Evolutionary conservation across 2,888 invertebrate species (phyloP).

Genomic region (Platycheirus rosarum): DNA sequence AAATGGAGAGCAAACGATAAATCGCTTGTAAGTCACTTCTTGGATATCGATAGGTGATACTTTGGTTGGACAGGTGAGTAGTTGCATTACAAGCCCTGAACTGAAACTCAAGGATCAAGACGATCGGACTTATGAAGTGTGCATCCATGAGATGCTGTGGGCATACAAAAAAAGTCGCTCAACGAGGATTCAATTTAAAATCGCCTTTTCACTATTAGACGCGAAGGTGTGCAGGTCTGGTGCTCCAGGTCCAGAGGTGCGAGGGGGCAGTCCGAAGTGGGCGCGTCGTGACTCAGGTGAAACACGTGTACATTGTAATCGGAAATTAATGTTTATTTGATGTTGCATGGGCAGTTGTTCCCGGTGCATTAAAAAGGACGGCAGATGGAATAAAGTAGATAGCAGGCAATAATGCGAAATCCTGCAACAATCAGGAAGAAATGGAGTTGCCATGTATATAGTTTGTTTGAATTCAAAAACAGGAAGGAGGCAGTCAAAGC

Average conservation of each 20-base stretch:
- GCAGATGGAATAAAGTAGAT: constrained; percentile 52
- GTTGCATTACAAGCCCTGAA: constrained; percentile 28
- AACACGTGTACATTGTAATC: constrained; percentile 69
- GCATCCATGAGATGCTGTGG: constrained; percentile 31
- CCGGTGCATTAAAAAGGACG: constrained; percentile 21
- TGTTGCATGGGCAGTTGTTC: constrained; percentile 61
- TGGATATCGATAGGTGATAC: constrained; percentile 57
- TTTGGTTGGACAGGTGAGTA: constrained; percentile 63
- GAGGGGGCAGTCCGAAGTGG: constrained; percentile 28
- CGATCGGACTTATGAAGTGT: constrained; percentile 40
- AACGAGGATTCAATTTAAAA: constrained; percentile 63
- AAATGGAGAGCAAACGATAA: constrained; percentile 41
- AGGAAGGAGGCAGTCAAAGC: too few relatives aligned
- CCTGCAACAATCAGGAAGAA: constrained; percentile 21
- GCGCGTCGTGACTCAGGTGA: constrained; percentile 64
- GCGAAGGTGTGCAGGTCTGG: not conserved
- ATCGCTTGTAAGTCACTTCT: constrained; percentile 67
- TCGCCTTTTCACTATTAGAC: constrained; percentile 10
- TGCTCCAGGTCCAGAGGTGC: not conserved
- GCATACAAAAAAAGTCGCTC: constrained; percentile 28
- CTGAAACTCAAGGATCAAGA: constrained; percentile 4
- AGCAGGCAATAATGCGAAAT: constrained; percentile 18
- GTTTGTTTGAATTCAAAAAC: too few relatives aligned
- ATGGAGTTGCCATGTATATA: constrained; percentile 38
- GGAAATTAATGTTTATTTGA: constrained; percentile 72